Evolutionary conservation across 2,888 invertebrate species (phyloP), one percentile per base, ranked within the genome.

Genomic region (Lysandra coridon): DNA sequence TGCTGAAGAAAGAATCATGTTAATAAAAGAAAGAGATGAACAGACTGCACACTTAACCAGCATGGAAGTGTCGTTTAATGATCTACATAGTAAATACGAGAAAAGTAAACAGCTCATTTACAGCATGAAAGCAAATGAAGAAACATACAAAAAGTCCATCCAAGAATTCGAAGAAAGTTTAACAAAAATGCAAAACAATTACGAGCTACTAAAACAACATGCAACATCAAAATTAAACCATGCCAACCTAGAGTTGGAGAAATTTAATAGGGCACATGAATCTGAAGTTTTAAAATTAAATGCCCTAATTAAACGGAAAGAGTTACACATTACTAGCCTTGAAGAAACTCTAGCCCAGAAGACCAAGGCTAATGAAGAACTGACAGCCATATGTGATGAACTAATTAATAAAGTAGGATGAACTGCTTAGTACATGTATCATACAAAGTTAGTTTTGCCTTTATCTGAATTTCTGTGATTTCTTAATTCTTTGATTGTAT

Each of bases 301-400:
- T 86, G 98, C 98, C 10, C 96, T 98, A 92, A 95, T 98, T 78
- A 98, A 98, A 88, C 97, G 98, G 87, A 96, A 98, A 84, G 99
- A 99, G 87, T 95, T 99, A 83, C 97, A 97, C 84, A 96, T 97
- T 79, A 96, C 96, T 81, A 97, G 98, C 4, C 92, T 98, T 79
- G 97, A 98, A 86, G 97, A 97, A 86, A 96, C 97, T 78, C 94
- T 99, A 69, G 96, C 97, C 82, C 98, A 98, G 88, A 99, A 98
- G 93, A 96, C 96, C 1, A 97, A 97, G 89, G 99, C 99, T 88
- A 98, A 98, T 88, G 96, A 96, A 84, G 98, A 98, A 90, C 94
- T 99, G 85, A 97, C 98, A 78, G 97, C 97, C 85, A 97, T 99
- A 86, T 98, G 98, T 95, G 99, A 99, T 95, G 99, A 99, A 93